Evolutionary conservation across 2,113 vertebrate species (phyloP).

Genomic region (Panthera tigris): DNA sequence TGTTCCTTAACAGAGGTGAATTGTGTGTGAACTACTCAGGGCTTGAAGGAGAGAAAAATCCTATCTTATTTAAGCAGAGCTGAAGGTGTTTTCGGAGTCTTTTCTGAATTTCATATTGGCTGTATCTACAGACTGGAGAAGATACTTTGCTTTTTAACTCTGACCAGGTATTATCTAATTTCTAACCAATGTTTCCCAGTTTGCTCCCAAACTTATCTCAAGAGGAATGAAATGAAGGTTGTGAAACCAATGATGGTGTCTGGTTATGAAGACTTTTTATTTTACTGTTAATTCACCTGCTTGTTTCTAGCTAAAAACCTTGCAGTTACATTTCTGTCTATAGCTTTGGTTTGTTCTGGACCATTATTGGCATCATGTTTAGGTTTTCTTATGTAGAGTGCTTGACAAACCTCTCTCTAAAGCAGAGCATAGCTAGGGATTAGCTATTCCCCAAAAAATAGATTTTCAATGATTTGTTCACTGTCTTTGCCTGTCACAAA

Average conservation of each 20-base stretch:
- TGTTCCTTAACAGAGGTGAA: neutral
- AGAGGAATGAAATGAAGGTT: conserved; percentile 21
- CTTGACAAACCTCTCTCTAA: conserved; percentile 16
- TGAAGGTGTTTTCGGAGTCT: conserved; percentile 8
- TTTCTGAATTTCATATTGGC: conserved; percentile 41
- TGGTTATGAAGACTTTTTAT: neutral
- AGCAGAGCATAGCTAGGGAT: conserved; percentile 36
- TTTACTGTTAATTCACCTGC: neutral
- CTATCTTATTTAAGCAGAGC: conserved; percentile 33
- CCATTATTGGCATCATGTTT: conserved; percentile 30
- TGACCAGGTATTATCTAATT: conserved; percentile 3
- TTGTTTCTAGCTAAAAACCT: neutral
- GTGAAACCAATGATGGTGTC: neutral
- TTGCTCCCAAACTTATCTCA: neutral
- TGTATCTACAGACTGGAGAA: neutral
- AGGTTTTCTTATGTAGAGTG: conserved; percentile 4
- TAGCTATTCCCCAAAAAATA: conserved; percentile 42
- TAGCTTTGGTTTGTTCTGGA: neutral
- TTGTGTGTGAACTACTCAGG: conserved; percentile 67
- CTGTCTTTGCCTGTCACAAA: conserved; percentile 35
- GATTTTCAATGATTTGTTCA: conserved; percentile 51
- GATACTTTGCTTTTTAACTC: neutral
- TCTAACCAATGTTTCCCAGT: neutral
- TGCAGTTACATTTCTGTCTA: conserved; percentile 36
- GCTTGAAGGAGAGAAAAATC: conserved; percentile 23